Evolutionary conservation across 1,140 invertebrate species (phyloP), one percentile per base, ranked within the genome.

Genomic region (Elymnias hypermnestra): DNA sequence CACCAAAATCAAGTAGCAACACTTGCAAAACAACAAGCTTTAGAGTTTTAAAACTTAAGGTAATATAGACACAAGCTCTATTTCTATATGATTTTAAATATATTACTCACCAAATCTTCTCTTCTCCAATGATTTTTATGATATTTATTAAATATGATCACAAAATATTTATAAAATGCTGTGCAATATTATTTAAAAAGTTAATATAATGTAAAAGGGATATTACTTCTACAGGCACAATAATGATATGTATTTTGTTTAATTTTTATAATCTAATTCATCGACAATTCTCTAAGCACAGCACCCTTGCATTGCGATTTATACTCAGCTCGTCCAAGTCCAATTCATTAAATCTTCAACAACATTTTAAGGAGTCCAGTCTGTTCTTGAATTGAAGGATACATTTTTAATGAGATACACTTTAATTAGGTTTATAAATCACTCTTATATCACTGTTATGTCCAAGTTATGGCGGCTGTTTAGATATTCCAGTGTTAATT

Each of bases 191-290:
- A 42, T 54, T 52, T 54, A 63, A 51, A 53, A 63, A 44, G 60
- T 74, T 66, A 75, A 72, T 72, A 63, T 55, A 54, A 62, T 62
- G 41, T 59, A 59, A 52, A 66, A 53, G 54, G 60, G 55, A 56
- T 70, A 36, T 51, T 63, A 63, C 63, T 50, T 52, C 51, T 78
- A 73, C 59, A 83, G 78, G 78, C 78, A 83, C 78, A 73, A 47
- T 56, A 56, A 72, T 83, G 78, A 83, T 83, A 83, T 83, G 78
- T 83, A 81, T 75, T 69, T 63, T 48, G 17, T 19, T 25, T 41
- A 31, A 12, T 39, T 29, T 22, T 53, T 62, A 47, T 53, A 50
- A 53, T 18, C 41, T 70, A 72, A 46, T 58, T 39, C 57, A 63
- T 65, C 23, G n/a, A 43, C 49, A 46, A 33, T 38, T 19, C 36